These are phyloP conservation scores for Drosophila ambigua DNA, from an alignment of 1,140 invertebrate genomes.

Conservation along the genomic window DNA sequence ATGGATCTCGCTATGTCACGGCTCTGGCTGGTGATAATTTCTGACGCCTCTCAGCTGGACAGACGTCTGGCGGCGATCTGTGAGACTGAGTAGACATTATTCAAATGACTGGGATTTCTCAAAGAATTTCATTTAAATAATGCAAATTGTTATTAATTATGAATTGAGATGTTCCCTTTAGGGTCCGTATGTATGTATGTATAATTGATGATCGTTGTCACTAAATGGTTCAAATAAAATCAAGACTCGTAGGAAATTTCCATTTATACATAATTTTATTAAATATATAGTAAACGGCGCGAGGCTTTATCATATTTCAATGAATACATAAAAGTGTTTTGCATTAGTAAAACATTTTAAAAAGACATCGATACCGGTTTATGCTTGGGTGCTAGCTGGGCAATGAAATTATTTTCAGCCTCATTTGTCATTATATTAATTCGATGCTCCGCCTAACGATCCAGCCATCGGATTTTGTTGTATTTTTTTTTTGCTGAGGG, in stretches of 20 bases:
- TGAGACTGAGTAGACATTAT: slow-evolving; percentile 16
- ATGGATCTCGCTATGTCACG: slow-evolving; percentile 9
- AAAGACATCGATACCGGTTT: not conserved
- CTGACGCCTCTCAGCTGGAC: slow-evolving; percentile 38
- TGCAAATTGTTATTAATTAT: not conserved
- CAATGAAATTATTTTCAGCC: not conserved
- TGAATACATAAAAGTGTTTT: not conserved
- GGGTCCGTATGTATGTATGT: no score
- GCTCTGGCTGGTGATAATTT: slow-evolving; percentile 26
- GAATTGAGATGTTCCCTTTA: no score
- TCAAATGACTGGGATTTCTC: slow-evolving; percentile 30
- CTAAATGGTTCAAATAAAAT: no score
- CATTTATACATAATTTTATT: no score
- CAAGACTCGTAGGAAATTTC: no score
- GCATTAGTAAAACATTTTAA: not conserved
- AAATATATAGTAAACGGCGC: no score
- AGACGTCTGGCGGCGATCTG: slow-evolving; percentile 27
- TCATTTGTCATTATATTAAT: slow-evolving; percentile 6
- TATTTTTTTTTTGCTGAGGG: no score
- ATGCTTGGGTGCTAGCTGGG: not conserved
- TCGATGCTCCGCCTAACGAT: no score
- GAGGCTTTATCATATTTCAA: no score
- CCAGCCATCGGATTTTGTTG: no score
- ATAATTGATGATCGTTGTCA: no score
- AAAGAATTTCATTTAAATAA: slow-evolving; percentile 25